Evolutionary conservation across 2,797 vertebrate genomes (phyloP), one percentile per base, ranked within the genome.

Genomic region (Fundulus diaphanus): DNA sequence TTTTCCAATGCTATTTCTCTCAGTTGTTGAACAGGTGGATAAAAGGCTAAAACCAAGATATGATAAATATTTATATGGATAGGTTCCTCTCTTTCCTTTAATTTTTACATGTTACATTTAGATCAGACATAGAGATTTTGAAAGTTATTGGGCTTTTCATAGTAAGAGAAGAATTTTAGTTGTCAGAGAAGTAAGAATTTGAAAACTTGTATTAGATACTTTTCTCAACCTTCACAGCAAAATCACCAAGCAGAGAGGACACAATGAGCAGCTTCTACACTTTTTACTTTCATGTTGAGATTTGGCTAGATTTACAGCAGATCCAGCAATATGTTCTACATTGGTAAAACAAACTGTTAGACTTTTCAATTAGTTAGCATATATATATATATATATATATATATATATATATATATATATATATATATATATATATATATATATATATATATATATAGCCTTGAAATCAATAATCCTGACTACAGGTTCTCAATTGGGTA

Each of bases 1-100:
- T 68, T 74, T 68, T 67, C 54, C 46, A 40, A 20, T 31, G 69
- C 84, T 70, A 6, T 59, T 61, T 54, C 7, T 29, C 31, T 11
- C 57, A 65, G 24, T 37, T 35, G 5, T 66, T 52, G 16, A n/a
- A 74, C 22, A 15, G 8, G 33, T 72, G 29, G n/a, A 46, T 31
- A 46, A 59, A 29, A 40, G 52, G 13, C 46, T 33, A 33, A 61
- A 44, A 72, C 29, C 11, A 61, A 2, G 3, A 8, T 33, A 40
- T 46, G 2, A 46, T 33, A 46, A 72, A 22, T 42, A 46, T 61
- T 61, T 72, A 44, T 1, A 42, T 20, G 5, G 18, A 15, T 33
- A 2, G 20, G 20, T 29, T 22, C 37, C 16, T 5, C 31, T 44
- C 42, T 46, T 8, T 15, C 27, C 27, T 42, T 7, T 22, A n/a